Evolutionary conservation across 2,888 invertebrate genomes (phyloP), one percentile per base, ranked within the genome.

Genomic region (Thyatira batis): DNA sequence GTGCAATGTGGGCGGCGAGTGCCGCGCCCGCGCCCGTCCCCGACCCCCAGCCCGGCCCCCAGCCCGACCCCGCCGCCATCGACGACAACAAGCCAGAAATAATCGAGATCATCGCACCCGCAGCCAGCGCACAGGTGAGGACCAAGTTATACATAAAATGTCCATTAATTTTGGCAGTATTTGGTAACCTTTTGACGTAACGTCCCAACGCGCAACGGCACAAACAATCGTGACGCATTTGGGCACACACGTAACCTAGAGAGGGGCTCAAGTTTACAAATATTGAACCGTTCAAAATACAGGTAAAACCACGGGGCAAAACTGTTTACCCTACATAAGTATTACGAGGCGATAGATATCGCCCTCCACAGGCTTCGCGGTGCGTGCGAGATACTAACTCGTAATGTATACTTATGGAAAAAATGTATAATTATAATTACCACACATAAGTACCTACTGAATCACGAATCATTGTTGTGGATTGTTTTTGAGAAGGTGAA

Each of bases 91-190:
- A 69, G 27, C 92, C 92, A 0, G 92, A 92, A 65, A 91, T 92
- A 68, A 92, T 92, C 30, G 92, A 92, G 67, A 92, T 92, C 68
- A 92, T 92, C 64, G 92, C 92, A 0, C 92, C 92, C 53, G 92
- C 92, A 28, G 84, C 78, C 66, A 85, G 84, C 54, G 92, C 92
- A 58, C 92, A 92, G 86, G 92, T 92, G 64, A 45, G 21, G 17
- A 33, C 2, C 20, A 6, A 13, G 45, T n/a, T 11, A 20, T 20
- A 33, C 20, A 53, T 45, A 44, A 30, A 1, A 39, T 20, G 21
- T 48, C 45, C 45, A 23, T 28, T 39, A 33, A 13, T 28, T 20
- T 25, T 49, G 39, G 11, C 30, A 30, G 10, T 2, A 30, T 30
- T n/a, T n/a, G n/a, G n/a, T n/a, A n/a, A n/a, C n/a, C n/a, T n/a